Evolutionary conservation across 1,140 invertebrate species (phyloP).

Genomic region (Papilio dardanus): DNA sequence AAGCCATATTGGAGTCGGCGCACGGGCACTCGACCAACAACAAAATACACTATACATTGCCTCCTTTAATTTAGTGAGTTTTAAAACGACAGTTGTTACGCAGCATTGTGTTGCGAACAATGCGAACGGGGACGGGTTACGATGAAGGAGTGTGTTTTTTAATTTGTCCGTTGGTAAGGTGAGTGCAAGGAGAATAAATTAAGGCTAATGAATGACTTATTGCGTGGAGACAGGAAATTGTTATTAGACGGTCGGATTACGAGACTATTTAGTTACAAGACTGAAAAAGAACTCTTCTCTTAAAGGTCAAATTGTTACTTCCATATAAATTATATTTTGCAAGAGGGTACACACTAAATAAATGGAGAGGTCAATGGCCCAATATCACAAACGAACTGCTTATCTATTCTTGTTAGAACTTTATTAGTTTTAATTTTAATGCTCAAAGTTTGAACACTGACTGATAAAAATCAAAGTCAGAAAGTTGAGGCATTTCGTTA

Average conservation of each 20-base stretch:
- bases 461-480: background rate
- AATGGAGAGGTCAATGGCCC: background rate
- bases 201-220: constrained; percentile 81
- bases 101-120: constrained; percentile 50
- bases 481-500: background rate
- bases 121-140: constrained; percentile 41
- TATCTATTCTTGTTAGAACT: background rate
- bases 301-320: too few relatives aligned
- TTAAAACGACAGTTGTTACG: constrained; percentile 43
- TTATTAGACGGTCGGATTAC: constrained; percentile 70
- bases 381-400: background rate
- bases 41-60: constrained; percentile 59
- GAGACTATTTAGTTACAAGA: constrained; percentile 43
- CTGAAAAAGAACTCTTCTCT: too few relatives aligned
- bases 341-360: too few relatives aligned
- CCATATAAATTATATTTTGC: too few relatives aligned
- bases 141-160: constrained; percentile 36
- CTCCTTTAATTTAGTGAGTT: constrained; percentile 50
- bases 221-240: constrained; percentile 76
- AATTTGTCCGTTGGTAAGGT: constrained; percentile 60
- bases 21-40: constrained; percentile 46
- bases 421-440: background rate
- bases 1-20: constrained; percentile 60
- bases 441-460: background rate
- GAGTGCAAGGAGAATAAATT: constrained; percentile 77